phyloP scores from a whole-genome alignment of 2,113 vertebrate species.

The Hemiscyllium ocellatum region DNA sequence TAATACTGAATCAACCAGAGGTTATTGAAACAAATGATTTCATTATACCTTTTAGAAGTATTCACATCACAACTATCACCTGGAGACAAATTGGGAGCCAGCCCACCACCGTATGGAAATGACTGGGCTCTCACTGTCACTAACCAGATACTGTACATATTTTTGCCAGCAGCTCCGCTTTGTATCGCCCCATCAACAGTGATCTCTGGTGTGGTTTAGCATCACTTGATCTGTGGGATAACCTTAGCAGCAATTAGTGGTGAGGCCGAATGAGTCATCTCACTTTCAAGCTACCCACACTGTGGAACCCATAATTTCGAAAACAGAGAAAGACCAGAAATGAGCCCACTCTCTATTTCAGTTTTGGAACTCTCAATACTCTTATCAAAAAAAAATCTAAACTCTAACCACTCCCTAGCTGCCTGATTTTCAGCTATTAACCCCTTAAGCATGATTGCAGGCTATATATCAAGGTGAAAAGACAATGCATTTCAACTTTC shows the following conservation, averaged over 20 bases:
- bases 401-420: constrained; percentile 22
- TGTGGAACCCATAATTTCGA: constrained; percentile 39
- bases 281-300: constrained; percentile 53
- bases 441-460: not conserved
- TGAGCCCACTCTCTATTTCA: constrained; percentile 33
- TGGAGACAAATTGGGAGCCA: constrained; percentile 38
- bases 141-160: constrained; percentile 42
- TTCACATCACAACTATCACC: constrained; percentile 23
- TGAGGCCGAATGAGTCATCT: constrained; percentile 50
- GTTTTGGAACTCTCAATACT: not conserved
- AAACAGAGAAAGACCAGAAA: constrained; percentile 27
- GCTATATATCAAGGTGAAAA: not conserved
- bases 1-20: constrained; percentile 19
- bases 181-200: not conserved
- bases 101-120: constrained; percentile 42
- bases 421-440: constrained; percentile 1
- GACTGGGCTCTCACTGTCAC: constrained; percentile 42
- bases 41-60: not conserved
- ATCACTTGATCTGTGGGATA: constrained; percentile 41
- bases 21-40: constrained; percentile 32
- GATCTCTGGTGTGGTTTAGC: constrained; percentile 50
- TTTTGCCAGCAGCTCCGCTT: constrained; percentile 24
- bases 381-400: constrained; percentile 30
- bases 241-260: constrained; percentile 40
- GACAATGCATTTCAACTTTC: not conserved